These are phyloP conservation scores for Maniola jurtina DNA, from an alignment of 1,140 invertebrate species.

Conservation along the genomic window DNA sequence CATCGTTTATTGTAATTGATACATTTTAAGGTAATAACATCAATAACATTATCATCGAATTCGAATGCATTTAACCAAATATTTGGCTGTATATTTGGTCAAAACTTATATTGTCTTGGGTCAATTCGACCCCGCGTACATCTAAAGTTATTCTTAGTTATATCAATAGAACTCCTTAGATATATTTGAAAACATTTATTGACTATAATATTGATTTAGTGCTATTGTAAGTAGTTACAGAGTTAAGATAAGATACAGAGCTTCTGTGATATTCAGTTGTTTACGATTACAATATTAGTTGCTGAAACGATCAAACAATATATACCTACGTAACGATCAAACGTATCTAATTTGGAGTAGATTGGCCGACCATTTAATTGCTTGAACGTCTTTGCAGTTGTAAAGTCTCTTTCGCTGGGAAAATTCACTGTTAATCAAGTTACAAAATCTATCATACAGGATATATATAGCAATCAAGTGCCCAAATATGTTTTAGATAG, in stretches of 20 bases:
- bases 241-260: slow-evolving; percentile 9
- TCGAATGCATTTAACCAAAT: slow-evolving; percentile 30
- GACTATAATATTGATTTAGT: slow-evolving; percentile 13
- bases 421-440: too few relatives aligned
- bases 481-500: too few relatives aligned
- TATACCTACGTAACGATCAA: too few relatives aligned
- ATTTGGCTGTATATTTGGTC: slow-evolving; percentile 32
- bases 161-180: slow-evolving; percentile 31
- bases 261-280: background rate
- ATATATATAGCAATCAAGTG: too few relatives aligned
- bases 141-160: slow-evolving; percentile 29
- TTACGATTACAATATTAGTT: too few relatives aligned
- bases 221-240: slow-evolving; percentile 2
- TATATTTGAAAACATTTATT: slow-evolving; percentile 29
- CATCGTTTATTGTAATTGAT: slow-evolving; percentile 31
- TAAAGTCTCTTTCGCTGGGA: too few relatives aligned
- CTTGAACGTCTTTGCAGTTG: too few relatives aligned
- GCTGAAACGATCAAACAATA: too few relatives aligned
- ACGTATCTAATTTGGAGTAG: too few relatives aligned
- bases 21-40: slow-evolving; percentile 31
- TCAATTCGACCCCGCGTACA: slow-evolving; percentile 27
- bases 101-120: slow-evolving; percentile 35
- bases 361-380: too few relatives aligned
- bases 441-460: too few relatives aligned
- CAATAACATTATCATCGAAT: slow-evolving; percentile 24